Evolutionary conservation across 2,113 vertebrate species (phyloP).

Genomic region (Crotophaga sulcirostris): DNA sequence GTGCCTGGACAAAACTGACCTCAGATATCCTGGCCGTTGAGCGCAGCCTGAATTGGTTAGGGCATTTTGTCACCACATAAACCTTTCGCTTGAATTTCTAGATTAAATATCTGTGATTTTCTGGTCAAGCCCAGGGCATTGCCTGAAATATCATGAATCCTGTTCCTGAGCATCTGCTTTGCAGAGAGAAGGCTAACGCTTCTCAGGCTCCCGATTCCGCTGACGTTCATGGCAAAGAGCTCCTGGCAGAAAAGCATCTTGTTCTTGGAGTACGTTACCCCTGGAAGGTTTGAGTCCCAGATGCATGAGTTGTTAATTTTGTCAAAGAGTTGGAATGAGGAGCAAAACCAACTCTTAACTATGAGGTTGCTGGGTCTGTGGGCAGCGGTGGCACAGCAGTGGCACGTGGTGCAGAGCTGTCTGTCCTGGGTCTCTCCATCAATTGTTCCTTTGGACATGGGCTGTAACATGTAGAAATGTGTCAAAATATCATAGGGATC

Average conservation of each 20-base stretch:
- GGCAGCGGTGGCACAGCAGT: not conserved
- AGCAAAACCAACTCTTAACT: not conserved
- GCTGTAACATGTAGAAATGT: not conserved
- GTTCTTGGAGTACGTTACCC: not conserved
- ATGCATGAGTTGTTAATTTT: not conserved
- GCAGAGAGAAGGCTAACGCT: not conserved
- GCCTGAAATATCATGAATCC: not conserved
- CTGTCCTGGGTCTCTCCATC: not conserved
- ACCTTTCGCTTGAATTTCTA: not conserved
- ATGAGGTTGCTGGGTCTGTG: not conserved
- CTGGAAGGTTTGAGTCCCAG: not conserved
- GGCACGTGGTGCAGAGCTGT: not conserved
- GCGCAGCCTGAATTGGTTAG: not conserved
- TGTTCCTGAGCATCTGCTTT: not conserved
- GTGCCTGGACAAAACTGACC: not conserved
- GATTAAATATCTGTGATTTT: not conserved
- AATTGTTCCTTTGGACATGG: accelerated
- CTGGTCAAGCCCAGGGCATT: not conserved
- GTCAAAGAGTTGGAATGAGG: not conserved
- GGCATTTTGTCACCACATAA: not conserved
- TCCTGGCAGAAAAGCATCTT: not conserved
- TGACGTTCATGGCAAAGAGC: not conserved
- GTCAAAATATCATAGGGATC: not conserved
- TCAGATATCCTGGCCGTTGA: not conserved
- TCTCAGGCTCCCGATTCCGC: not conserved